Percentiles rank a stretch among this genome's conserved stretches.
Evolutionary conservation across 2,888 invertebrate genomes (phyloP).

Genomic region (Dicyrtomina minuta): DNA sequence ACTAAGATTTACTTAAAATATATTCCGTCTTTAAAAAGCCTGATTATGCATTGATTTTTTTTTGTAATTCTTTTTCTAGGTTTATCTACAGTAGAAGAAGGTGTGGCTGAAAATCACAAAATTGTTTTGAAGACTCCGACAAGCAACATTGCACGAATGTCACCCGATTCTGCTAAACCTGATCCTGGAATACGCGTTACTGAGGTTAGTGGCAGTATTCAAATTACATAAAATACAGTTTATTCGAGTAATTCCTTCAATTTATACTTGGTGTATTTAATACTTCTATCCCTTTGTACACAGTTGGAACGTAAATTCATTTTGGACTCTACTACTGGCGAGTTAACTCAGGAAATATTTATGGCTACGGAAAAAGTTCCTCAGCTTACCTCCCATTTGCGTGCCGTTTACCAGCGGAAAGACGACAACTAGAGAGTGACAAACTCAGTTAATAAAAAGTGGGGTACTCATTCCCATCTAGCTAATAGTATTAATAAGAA

Average conservation of each 20-base stretch:
- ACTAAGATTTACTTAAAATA: neutral
- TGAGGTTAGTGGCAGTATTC: neutral
- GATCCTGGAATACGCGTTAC: constrained; percentile 57
- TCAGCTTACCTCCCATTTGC: constrained; percentile 61
- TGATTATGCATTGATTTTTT: neutral
- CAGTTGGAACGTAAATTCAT: constrained; percentile 38
- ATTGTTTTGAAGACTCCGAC: constrained; percentile 59
- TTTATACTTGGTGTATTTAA: neutral
- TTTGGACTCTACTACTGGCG: constrained; percentile 56
- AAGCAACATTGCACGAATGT: constrained; percentile 59
- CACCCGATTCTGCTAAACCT: constrained; percentile 61
- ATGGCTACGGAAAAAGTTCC: constrained; percentile 64
- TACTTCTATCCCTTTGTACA: constrained; percentile 12
- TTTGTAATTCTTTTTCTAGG: constrained; percentile 42
- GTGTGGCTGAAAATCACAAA: constrained; percentile 55
- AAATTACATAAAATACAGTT: too few species aligned
- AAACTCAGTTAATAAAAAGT: too few species aligned
- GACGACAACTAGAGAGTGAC: constrained; percentile 54
- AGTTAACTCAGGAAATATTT: constrained; percentile 59
- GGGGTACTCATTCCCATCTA: too few species aligned
- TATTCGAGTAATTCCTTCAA: neutral
- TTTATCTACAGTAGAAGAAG: constrained; percentile 64
- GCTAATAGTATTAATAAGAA: too few species aligned
- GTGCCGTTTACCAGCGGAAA: constrained; percentile 58
- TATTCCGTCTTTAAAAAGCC: neutral